Conservation (phyloP, 2,113 vertebrate genomes). For the Paratilapia polleni region DNA sequence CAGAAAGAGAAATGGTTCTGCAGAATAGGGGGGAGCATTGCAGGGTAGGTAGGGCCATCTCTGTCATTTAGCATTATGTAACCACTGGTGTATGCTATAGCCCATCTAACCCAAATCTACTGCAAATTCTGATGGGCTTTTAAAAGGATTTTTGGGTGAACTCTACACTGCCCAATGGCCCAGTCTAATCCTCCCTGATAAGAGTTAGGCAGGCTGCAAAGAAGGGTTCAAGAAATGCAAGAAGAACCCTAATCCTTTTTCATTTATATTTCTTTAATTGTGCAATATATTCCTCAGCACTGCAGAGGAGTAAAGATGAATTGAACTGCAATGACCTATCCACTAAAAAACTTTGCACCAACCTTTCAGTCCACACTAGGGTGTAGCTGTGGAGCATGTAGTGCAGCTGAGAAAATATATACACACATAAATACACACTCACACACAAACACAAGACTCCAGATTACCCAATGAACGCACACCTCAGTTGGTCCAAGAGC, state of each 20-base stretch:
- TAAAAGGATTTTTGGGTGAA: slow-evolving; percentile 40
- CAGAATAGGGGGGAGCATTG: background rate
- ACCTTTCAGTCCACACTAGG: slow-evolving; percentile 45
- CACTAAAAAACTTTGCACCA: slow-evolving; percentile 9
- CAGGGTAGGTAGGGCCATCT: background rate
- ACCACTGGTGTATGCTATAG: background rate
- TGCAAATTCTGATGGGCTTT: slow-evolving; percentile 10
- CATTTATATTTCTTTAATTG: slow-evolving; percentile 32
- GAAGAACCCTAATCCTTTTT: slow-evolving; percentile 11
- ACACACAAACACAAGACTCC: slow-evolving; percentile 16
- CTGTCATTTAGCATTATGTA: slow-evolving; percentile 43
- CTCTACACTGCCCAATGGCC: background rate
- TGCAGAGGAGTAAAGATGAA: slow-evolving; percentile 39
- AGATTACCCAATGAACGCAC: slow-evolving; percentile 48
- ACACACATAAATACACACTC: slow-evolving; percentile 13
- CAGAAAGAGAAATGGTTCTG: slow-evolving; percentile 18
- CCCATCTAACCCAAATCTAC: slow-evolving; percentile 10
- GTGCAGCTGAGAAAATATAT: slow-evolving; percentile 63
- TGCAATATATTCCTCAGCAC: slow-evolving; percentile 32
- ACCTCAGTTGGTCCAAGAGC: slow-evolving; percentile 38
- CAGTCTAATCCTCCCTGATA: slow-evolving; percentile 33
- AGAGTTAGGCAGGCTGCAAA: slow-evolving; percentile 13
- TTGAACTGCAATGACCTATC: slow-evolving; percentile 59
- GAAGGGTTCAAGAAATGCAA: background rate
- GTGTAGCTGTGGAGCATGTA: slow-evolving; percentile 45